Evolutionary conservation across 2,888 invertebrate genomes (phyloP), one percentile per base, ranked within the genome.

Genomic region (Erebia ligea): DNA sequence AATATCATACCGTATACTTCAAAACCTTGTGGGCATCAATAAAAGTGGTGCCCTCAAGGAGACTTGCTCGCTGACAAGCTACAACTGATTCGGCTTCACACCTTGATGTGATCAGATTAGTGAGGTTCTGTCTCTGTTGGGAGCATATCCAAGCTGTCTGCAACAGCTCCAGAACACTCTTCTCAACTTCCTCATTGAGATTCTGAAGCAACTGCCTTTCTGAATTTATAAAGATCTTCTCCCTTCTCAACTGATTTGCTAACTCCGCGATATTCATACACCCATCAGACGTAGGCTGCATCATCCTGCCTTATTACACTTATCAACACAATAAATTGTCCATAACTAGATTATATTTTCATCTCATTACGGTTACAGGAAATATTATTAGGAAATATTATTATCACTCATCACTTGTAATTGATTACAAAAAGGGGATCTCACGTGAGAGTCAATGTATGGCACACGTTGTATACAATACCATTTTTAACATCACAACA

Each of bases 131-230:
- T 76, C 97, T 95, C 88, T 98, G 98, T 87, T 98, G 97, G 3
- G 97, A 96, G 74, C 97, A 97, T 73, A 98, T 95, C 97, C 98
- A 99, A 50, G 98, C 96, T 72, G 96, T 95, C 87, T 97, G 96
- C 75, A 95, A 90, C 75, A 95, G 86, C 78, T 94, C 94, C 75
- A 93, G 82, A 15, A 94, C 93, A 80, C 91, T 94, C 74, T 89
- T 90, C 76, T 94, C 94, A 78, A 97, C 95, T 81, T 96, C 95
- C 84, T 96, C 95, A 85, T 97, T 97, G 48, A 97, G 92, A 80
- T 95, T 95, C 79, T 96, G 96, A 81, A 98, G 95, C 86, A 97
- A 95, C 82, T 96, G 95, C 86, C 97, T 96, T 86, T 99, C 98
- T 3, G 97, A 96, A 78, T 95, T 95, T 69, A 98, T 97, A 86